phyloP scores from a whole-genome alignment of 1,140 invertebrate species.

The Uloborus diversus region DNA sequence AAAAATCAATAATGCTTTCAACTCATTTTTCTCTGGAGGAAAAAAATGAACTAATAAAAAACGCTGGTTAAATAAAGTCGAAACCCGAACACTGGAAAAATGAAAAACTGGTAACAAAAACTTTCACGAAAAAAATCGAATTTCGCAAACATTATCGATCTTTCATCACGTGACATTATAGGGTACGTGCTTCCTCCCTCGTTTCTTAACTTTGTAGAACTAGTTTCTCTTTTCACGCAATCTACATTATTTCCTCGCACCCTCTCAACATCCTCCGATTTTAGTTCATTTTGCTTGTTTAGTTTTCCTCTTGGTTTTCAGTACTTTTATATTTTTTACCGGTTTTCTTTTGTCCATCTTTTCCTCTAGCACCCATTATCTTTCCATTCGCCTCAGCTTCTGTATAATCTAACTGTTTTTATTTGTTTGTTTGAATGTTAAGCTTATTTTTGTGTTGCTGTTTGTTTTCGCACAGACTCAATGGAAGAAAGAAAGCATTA shows the following conservation, averaged over 20 bases:
- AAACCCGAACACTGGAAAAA: neutral
- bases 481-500: no score
- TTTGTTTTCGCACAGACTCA: no score
- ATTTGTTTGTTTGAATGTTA: no score
- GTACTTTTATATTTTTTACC: neutral
- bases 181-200: slow-evolving; percentile 9
- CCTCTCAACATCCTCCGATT: slow-evolving; percentile 6
- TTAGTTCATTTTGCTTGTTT: no score
- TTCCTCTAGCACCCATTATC: slow-evolving; percentile 45
- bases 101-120: neutral
- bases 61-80: neutral
- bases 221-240: slow-evolving; percentile 38
- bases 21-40: no score
- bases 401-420: slow-evolving; percentile 33
- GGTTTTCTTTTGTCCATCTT: slow-evolving; percentile 19
- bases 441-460: no score
- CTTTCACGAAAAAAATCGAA: neutral
- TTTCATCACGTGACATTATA: slow-evolving; percentile 21
- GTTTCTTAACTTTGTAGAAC: slow-evolving; percentile 37
- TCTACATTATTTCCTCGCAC: slow-evolving; percentile 31
- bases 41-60: neutral
- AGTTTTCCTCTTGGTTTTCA: neutral
- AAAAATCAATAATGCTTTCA: no score
- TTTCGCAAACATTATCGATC: slow-evolving; percentile 31
- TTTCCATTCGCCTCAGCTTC: slow-evolving; percentile 47